Evolutionary conservation across 2,888 invertebrate species (phyloP), one percentile per base, ranked within the genome.

Genomic region (Caenorhabditis sp.): DNA sequence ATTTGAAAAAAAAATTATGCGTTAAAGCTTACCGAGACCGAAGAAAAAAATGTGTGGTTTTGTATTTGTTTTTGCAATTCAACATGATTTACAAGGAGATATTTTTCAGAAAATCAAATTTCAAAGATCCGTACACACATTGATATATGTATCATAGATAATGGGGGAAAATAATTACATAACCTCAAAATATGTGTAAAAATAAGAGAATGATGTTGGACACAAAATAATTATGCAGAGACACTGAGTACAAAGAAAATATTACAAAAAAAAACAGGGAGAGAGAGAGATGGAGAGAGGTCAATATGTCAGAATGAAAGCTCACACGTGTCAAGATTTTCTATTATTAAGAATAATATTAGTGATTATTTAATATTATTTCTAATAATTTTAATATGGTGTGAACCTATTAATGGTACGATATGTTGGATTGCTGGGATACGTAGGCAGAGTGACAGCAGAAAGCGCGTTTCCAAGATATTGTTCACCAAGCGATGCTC

Each of bases 371-470:
- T n/a, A n/a, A n/a, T n/a, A n/a, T n/a, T n/a, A n/a, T n/a, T n/a
- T n/a, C n/a, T n/a, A n/a, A n/a, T n/a, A n/a, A 50, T 57, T 10
- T 52, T 70, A 83, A 63, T 83, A 83, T 4, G 83, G 83, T 26
- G 83, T 75, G 59, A 81, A 83, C 61, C 83, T 74, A 49, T 80
- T 81, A 54, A 83, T 53, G 7, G 77, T 75, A 54, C 83, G 68
- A 53, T 73, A 69, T 38, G 77, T 73, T 26, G 75, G 75, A 17
- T 73, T 72, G n/a, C 75, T 63, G 17, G 68, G 77, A 60, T 78
- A 80, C 36, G 77, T 68, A 3, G 76, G 76, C 10, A 81, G 57
- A 8, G 81, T 72, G 0, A 78, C 76, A 1, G 82, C 74, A 2
- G 78, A 61, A 27, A 82, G 53, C 8, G 80, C 77, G 7, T 78